Conservation (phyloP, 2,113 vertebrate genomes). For the Actinemys pallida region DNA sequence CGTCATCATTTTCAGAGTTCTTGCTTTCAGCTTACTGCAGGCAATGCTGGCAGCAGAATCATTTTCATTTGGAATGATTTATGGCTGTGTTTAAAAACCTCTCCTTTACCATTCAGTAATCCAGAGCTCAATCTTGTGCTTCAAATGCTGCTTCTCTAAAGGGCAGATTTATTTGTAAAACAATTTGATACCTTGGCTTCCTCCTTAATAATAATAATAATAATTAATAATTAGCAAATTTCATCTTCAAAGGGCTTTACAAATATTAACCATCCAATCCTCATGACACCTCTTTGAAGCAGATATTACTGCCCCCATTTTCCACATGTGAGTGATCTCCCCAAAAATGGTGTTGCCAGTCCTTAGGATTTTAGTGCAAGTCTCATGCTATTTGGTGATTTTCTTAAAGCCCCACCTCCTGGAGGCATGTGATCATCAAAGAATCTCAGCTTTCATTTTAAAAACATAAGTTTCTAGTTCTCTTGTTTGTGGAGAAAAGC, state of each 20-base stretch:
- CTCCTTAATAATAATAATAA: conserved; percentile 68
- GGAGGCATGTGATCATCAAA: conserved; percentile 39
- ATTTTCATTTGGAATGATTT: conserved; percentile 64
- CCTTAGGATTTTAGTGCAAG: conserved; percentile 59
- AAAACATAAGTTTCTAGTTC: conserved; percentile 28
- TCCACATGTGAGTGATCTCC: conserved; percentile 62
- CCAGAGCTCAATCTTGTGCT: background rate
- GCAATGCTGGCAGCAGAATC: conserved; percentile 42
- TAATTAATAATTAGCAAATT: background rate
- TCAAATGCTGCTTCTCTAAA: conserved; percentile 57
- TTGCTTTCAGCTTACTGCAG: conserved; percentile 44
- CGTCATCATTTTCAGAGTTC: conserved; percentile 56
- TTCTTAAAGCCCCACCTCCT: conserved; percentile 56
- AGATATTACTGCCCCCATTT: conserved; percentile 44
- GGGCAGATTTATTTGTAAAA: conserved; percentile 70
- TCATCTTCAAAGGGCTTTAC: conserved; percentile 65
- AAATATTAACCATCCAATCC: conserved; percentile 53
- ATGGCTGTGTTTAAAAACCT: conserved; percentile 56
- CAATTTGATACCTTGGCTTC: conserved; percentile 72
- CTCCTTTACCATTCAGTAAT: conserved; percentile 55
- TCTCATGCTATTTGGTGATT: conserved; percentile 40
- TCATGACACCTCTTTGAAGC: conserved; percentile 24
- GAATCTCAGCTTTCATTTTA: background rate
- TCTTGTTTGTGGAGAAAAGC: conserved; percentile 1
- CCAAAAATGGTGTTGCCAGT: conserved; percentile 58